Conservation (phyloP, 2,888 invertebrate genomes). For the Yponomeuta plumbellus region DNA sequence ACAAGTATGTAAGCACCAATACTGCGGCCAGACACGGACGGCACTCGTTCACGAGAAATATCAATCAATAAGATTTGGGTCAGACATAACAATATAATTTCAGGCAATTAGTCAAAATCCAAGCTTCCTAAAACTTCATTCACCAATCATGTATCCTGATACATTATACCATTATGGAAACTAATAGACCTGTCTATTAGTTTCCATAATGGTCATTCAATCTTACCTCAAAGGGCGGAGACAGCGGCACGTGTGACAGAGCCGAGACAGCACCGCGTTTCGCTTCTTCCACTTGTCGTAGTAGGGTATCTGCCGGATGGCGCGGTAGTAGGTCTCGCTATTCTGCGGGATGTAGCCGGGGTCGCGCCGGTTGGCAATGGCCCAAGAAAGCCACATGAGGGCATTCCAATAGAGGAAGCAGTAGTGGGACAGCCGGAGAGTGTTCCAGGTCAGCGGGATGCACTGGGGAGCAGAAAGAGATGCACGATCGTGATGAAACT, state of each 20-base stretch:
- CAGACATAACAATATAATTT: no score
- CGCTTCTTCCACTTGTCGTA: conserved; percentile 95
- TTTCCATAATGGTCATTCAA: neutral
- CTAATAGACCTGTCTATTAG: no score
- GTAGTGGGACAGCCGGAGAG: conserved; percentile 89
- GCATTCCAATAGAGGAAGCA: conserved; percentile 93
- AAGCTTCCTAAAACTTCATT: no score
- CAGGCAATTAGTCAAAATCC: no score
- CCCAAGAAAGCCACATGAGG: conserved; percentile 95
- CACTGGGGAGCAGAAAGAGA: conserved; percentile 72
- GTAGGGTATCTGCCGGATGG: conserved; percentile 94
- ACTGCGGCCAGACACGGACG: no score
- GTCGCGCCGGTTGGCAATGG: conserved; percentile 91
- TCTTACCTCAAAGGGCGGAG: conserved; percentile 83
- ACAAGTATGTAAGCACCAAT: no score
- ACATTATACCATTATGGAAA: no score
- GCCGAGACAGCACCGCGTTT: conserved; percentile 85
- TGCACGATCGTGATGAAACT: no score
- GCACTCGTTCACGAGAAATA: no score
- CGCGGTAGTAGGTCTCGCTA: conserved; percentile 92
- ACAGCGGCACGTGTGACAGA: conserved; percentile 94
- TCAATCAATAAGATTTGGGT: no score
- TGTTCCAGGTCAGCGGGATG: conserved; percentile 93
- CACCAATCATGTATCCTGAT: no score
- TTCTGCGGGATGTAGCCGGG: conserved; percentile 94